Base-by-base conservation (phyloP, 2,113 vertebrate species). In the Archocentrus centrarchus region DNA sequence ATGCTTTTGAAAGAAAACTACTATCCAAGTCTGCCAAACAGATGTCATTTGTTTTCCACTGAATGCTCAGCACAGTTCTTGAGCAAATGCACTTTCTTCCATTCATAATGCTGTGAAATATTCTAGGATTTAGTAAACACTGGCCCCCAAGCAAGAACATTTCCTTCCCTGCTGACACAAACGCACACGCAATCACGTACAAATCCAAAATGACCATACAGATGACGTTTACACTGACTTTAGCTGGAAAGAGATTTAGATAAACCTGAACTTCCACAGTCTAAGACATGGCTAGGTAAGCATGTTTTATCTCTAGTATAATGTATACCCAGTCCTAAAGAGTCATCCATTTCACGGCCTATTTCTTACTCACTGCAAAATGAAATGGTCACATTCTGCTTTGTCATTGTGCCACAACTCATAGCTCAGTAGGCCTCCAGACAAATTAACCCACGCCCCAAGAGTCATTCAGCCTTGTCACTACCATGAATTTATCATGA, bases 401-500 rank as follows among this genome's bases (percentile, higher is more conserved):
- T 86, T 82, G 91, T 93, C 92, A 93, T 81, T 76, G 82, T 66
- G 78, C 86, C 90, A 84, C 88, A 79, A 59, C 84, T 86, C 86
- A 44, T 79, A 63, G 86, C 90, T 89, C 79, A 60, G 87, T 79
- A 73, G 91, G 90, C 89, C 92, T 93, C 93, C 87, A 93, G 91
- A 94, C 93, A 91, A 92, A 94, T 93, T 91, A 93, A 92, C 90
- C 93, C 73, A 58, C 44, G 44, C 37, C 91, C 92, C 20, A 4
- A 82, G 84, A 94, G 91, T 88, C 91, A 87, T 80, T 94, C 92
- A 93, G 90, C 88, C 91, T 84, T 86, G 90, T 89, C 86, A 88
- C 86, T 18, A 64, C 77, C 85, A 93, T 94, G 86, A 94, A 94
- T 94, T 92, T 89, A 89, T 93, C 92, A 94, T 92, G 91, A 94